Evolutionary conservation across 2,797 vertebrate species (phyloP), one percentile per base, ranked within the genome.

Genomic region (Perodicticus potto): DNA sequence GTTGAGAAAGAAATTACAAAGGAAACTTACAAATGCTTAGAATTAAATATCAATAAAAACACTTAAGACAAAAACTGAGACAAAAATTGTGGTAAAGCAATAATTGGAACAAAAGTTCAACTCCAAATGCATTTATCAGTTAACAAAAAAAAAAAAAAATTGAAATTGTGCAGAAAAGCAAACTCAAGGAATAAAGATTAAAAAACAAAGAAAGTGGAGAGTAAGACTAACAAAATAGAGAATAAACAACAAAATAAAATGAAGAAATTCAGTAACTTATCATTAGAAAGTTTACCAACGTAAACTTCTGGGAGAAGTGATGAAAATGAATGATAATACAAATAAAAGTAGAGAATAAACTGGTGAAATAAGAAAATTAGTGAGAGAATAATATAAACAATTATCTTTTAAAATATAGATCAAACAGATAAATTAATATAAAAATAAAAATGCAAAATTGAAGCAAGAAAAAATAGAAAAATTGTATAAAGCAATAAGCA

Each of bases 21-120:
- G 13, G 37, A 92, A 65, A 65, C 29, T 29, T 55, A 16, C 61
- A 82, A 83, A 34, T 53, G 5, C 25, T 78, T 85, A 88, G 65
- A 73, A 59, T 27, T 85, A 10, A 65, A 40, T 88, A 94, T 22
- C 89, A 94, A 37, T 59, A 27, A 88, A 83, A 88, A 91, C 23
- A 22, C 43, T 65, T 45, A 72, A 34, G 5, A 61, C 22, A 92
- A 72, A 86, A 78, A 25, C n/a, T 84, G 43, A 80, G 45, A 67
- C 19, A 93, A 89, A 83, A 37, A 40, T 77, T 23, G 53, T 29
- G 16, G 17, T 63, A 88, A 80, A 65, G 17, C 4, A 73, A 14
- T 84, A 78, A 88, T 84, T 59, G 49, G 12, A 93, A 74, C 20
- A 86, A 57, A 69, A 84, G 43, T 57, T 72, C 27, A 88, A 83